Evolutionary conservation across 2,888 invertebrate genomes (phyloP), one percentile per base, ranked within the genome.

Genomic region (Yponomeuta malinellus): DNA sequence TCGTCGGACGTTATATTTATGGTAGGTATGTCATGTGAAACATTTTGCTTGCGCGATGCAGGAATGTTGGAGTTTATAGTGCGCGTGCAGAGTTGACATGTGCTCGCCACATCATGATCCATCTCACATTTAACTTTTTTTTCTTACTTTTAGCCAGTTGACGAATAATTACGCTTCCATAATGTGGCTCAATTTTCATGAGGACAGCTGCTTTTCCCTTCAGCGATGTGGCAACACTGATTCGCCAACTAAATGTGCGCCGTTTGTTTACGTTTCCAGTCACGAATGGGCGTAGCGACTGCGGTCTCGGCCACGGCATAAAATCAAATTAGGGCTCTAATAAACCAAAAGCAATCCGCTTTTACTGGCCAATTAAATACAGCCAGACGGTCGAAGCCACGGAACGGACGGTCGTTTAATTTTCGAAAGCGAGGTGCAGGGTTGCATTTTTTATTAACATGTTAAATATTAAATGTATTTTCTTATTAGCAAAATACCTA

Each of bases 321-420:
- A 86, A 89, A 88, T 89, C 87, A 86, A 88, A 88, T 89, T 87
- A 89, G 82, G 76, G 79, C 48, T 78, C 88, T 88, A 88, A 88
- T 88, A 89, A 88, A 88, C 83, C 86, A 87, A 83, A 84, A 80
- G 84, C 87, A 87, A 87, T 87, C 81, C 84, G 79, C 79, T 84
- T 83, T 82, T 63, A 77, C 78, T 76, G 77, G 75, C 76, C 83
- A 81, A 82, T 84, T 84, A 84, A 82, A 82, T 83, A 82, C 80
- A 80, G 77, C 78, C 77, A 76, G 79, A 71, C 76, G 75, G 75
- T 77, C 76, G 15, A 59, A 1, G 52, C 52, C 52, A 59, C 52
- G 52, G 15, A 15, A 59, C 15, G 15, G 52, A 0, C 52, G 52
- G 52, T 12, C 15, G 15, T 12, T 15, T 59, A 15, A 15, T 59